These are phyloP conservation scores for Epinephelus coioides DNA, from an alignment of 2,797 vertebrate genomes.

Conservation along the genomic window DNA sequence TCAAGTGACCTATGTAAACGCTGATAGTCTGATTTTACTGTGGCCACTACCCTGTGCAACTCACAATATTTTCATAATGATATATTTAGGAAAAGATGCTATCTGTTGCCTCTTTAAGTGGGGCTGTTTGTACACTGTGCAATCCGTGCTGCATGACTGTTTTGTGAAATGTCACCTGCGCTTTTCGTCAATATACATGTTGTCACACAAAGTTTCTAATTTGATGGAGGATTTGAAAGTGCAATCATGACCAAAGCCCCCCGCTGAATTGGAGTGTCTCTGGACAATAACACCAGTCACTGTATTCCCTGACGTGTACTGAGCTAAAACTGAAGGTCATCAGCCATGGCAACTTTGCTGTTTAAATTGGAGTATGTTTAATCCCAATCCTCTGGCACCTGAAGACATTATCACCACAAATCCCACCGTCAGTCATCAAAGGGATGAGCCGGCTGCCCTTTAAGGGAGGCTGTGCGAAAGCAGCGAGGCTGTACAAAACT, in stretches of 20 bases:
- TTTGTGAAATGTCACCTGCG: conserved; percentile 55
- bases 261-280: conserved; percentile 40
- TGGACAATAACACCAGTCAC: conserved; percentile 65
- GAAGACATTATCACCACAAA: conserved; percentile 85
- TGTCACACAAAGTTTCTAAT: conserved; percentile 56
- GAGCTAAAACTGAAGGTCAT: conserved; percentile 84
- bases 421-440: conserved; percentile 79
- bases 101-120: conserved; percentile 3
- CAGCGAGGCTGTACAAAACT: conserved; percentile 52
- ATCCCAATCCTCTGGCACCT: conserved; percentile 84
- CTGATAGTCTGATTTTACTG: too few species aligned
- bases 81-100: too few species aligned
- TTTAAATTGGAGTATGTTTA: conserved; percentile 83
- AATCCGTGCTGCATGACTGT: not conserved
- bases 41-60: too few species aligned
- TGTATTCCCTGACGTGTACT: conserved; percentile 43
- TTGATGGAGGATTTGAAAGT: conserved; percentile 71
- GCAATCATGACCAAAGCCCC: conserved; percentile 65
- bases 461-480: conserved; percentile 59
- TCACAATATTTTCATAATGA: too few species aligned
- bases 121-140: conserved; percentile 14
- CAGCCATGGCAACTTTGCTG: conserved; percentile 81
- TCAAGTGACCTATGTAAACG: too few species aligned
- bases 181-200: conserved; percentile 29
- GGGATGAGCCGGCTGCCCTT: conserved; percentile 81